Evolutionary conservation across 2,888 invertebrate genomes (phyloP), one percentile per base, ranked within the genome.

Genomic region (Lottia gigantea): DNA sequence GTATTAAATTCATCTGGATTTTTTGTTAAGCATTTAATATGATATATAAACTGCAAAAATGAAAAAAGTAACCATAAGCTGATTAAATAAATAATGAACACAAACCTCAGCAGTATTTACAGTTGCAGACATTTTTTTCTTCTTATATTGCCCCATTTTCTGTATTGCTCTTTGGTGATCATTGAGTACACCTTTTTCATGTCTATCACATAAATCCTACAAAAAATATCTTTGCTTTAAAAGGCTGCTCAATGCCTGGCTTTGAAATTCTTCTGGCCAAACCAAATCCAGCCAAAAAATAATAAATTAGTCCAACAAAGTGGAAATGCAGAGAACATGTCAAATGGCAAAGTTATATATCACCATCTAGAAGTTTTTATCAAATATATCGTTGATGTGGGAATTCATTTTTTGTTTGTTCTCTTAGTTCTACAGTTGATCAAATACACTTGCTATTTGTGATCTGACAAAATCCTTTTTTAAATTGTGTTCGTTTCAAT

Each of bases 141-240:
- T 87, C 76, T 88, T 88, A 75, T 87, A 87, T 72, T 84, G 86
- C 0, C 85, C 86, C 86, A 87, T 85, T 72, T 87, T 87, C 45
- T 83, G 83, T 45, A 88, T 81, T 11, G 87, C 87, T 73, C 82
- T 82, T 73, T 89, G 88, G 76, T 87, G 88, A 69, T 88, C 86
- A 69, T 83, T 79, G 12, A 86, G 75, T 7, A 87, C 86, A 45
- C 87, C 87, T 73, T 88, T 88, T 76, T 89, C 88, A 80, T 88
- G 88, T 67, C 88, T 79, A 19, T 89, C 88, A 84, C 87, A 87
- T 66, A 88, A 78, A 75, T 88, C 88, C 89, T 88, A 72, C 14
- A 72, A 66, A 68, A 46, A 25, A 26, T 46, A 67, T 15, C 46
- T 14, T 46, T 46, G 23, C 45, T 26, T 40, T 6, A 63, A 45